Conservation (phyloP, 1,140 invertebrate species). For the Diorhabda carinulata region DNA sequence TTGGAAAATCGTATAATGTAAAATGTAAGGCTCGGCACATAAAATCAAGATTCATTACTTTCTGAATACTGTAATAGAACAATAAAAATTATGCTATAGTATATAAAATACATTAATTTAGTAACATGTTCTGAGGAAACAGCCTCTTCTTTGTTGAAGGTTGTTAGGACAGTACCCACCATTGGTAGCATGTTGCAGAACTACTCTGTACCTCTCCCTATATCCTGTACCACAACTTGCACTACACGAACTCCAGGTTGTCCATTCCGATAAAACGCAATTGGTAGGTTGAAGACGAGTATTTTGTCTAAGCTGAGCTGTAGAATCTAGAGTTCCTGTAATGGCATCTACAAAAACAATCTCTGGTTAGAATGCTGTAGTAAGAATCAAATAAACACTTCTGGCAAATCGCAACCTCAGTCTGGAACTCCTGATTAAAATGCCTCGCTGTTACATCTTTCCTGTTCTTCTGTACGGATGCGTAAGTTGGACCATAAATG, state of each 20-base stretch:
- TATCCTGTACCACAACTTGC: constrained; percentile 65
- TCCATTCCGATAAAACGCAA: constrained; percentile 71
- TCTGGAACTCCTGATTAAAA: no score
- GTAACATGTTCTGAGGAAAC: constrained; percentile 33
- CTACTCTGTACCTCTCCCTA: constrained; percentile 56
- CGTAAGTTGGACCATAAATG: no score
- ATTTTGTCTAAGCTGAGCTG: background rate
- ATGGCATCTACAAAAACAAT: constrained; percentile 26
- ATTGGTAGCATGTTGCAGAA: constrained; percentile 60
- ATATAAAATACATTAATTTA: background rate
- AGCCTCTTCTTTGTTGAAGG: constrained; percentile 52
- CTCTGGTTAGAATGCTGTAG: background rate
- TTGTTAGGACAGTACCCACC: constrained; percentile 68
- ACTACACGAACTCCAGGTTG: constrained; percentile 70
- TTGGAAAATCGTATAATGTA: no score
- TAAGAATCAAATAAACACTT: no score
- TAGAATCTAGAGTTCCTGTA: constrained; percentile 12
- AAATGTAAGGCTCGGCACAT: no score
- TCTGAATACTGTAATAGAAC: no score
- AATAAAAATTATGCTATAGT: no score
- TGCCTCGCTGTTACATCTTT: no score
- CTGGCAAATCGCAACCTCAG: no score
- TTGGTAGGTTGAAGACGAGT: constrained; percentile 39
- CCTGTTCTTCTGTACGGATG: no score
- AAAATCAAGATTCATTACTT: no score